Conservation (phyloP, 2,113 vertebrate species). For the Macroglossus sobrinus region DNA sequence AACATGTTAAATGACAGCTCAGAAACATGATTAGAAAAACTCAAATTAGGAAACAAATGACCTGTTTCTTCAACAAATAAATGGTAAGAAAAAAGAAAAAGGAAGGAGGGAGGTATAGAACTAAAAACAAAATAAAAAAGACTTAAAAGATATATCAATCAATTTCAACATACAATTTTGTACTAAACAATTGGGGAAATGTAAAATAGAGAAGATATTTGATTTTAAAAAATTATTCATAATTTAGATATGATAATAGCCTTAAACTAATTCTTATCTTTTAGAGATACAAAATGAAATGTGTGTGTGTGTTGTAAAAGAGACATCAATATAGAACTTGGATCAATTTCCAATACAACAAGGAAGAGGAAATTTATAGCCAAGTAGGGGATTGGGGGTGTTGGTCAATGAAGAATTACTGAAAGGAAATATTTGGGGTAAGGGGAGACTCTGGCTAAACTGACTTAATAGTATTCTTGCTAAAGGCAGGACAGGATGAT, state of each 20-base stretch:
- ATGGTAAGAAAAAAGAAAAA: neutral
- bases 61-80: neutral
- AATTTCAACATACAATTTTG: neutral
- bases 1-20: neutral
- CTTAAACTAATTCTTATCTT: conserved; percentile 8
- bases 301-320: neutral
- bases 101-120: neutral
- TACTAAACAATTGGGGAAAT: neutral
- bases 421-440: neutral
- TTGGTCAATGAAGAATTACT: neutral
- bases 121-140: neutral
- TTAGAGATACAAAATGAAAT: neutral
- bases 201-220: neutral
- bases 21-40: neutral
- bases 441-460: neutral
- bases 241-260: neutral
- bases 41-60: neutral
- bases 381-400: neutral
- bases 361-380: neutral
- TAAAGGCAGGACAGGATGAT: neutral
- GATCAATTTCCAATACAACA: neutral
- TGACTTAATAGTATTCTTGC: neutral
- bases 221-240: neutral
- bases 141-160: neutral
- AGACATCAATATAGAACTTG: neutral